These are phyloP conservation scores for Orthosia cruda DNA, from an alignment of 2,888 invertebrate genomes.

Conservation along the genomic window DNA sequence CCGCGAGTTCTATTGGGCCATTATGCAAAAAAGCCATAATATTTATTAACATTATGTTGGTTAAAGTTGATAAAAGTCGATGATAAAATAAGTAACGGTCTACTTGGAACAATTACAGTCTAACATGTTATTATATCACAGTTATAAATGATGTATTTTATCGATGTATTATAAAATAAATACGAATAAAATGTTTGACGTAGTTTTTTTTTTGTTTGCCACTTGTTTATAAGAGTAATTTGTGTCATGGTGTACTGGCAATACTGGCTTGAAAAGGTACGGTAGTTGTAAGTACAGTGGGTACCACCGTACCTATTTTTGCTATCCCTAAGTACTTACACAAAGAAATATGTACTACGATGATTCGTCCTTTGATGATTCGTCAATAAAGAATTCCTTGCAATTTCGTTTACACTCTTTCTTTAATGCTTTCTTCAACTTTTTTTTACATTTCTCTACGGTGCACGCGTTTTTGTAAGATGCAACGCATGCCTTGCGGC, in stretches of 20 bases:
- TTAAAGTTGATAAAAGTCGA: slow-evolving; percentile 65
- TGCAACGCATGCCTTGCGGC: slow-evolving; percentile 15
- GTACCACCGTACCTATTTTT: background rate
- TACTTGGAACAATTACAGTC: slow-evolving; percentile 64
- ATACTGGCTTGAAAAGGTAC: background rate
- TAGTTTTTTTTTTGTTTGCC: no score
- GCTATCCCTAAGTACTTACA: no score
- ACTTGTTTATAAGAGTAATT: background rate
- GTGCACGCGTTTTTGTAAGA: slow-evolving; percentile 42
- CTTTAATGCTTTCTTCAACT: slow-evolving; percentile 58
- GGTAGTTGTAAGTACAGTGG: background rate
- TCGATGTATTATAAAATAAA: slow-evolving; percentile 85
- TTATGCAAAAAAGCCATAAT: slow-evolving; percentile 48
- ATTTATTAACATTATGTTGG: slow-evolving; percentile 71
- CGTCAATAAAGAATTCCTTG: slow-evolving; percentile 43
- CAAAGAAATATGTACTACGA: no score
- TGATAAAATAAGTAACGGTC: slow-evolving; percentile 55
- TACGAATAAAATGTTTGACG: slow-evolving; percentile 69
- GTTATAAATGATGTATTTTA: slow-evolving; percentile 88
- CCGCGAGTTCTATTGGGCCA: slow-evolving; percentile 14
- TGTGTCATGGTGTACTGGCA: background rate
- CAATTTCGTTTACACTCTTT: slow-evolving; percentile 75
- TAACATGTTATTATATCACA: slow-evolving; percentile 84
- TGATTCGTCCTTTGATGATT: no score
- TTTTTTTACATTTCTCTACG: background rate